Conservation (phyloP, 2,888 invertebrate genomes). For the Anticlea derivata region DNA sequence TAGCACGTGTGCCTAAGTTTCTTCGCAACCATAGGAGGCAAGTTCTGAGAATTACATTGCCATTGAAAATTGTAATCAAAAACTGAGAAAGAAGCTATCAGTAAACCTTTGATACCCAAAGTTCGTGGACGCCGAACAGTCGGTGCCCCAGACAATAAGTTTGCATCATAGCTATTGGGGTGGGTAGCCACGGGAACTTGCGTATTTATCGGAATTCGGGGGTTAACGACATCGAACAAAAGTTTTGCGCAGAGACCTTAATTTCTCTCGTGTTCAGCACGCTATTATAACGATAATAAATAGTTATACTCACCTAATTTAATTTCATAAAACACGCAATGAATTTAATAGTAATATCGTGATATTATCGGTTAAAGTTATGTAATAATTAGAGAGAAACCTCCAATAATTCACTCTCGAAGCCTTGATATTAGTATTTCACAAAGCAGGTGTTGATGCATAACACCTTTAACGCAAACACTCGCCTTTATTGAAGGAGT, state of each 20-base stretch:
- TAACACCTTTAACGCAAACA: too few relatives aligned
- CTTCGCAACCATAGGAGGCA: neutral
- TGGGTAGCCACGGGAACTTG: conserved; percentile 28
- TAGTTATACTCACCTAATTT: conserved; percentile 23
- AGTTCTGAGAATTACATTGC: neutral
- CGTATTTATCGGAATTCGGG: conserved; percentile 39
- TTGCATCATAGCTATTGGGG: neutral
- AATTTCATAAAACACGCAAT: conserved; percentile 23
- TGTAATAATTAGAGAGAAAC: too few relatives aligned
- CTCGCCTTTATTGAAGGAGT: too few relatives aligned
- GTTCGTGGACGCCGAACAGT: neutral
- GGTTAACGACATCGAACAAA: conserved; percentile 45
- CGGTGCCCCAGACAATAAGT: neutral
- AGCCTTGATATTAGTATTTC: too few relatives aligned
- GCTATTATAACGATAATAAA: conserved; percentile 20
- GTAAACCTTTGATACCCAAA: neutral
- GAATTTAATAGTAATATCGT: neutral
- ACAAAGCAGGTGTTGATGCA: neutral
- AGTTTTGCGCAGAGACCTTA: conserved; percentile 26
- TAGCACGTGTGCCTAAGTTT: conserved; percentile 7
- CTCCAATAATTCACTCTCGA: too few relatives aligned
- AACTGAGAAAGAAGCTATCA: neutral
- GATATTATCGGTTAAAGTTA: neutral
- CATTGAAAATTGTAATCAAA: neutral
- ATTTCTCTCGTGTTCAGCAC: conserved; percentile 29